Evolutionary conservation across 2,113 vertebrate genomes (phyloP).

Genomic region (Aegypius monachus): DNA sequence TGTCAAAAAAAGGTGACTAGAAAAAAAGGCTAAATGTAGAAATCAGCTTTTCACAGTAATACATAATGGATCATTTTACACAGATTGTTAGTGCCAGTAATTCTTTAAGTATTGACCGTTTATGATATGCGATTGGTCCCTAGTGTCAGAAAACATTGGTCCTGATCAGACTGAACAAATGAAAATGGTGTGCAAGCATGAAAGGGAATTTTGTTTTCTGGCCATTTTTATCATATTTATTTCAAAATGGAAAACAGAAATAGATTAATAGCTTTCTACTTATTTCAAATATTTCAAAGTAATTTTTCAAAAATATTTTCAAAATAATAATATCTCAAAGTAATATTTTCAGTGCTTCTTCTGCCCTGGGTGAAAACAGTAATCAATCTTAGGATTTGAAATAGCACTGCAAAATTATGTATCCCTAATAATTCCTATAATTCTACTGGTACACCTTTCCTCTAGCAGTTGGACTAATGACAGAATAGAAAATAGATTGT

Average conservation of each 20-base stretch:
- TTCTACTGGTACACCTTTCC: background rate
- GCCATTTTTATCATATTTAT: background rate
- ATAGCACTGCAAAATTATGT: background rate
- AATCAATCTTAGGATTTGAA: background rate
- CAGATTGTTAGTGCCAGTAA: background rate
- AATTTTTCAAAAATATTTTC: background rate
- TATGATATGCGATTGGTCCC: fast-evolving
- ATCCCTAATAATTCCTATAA: background rate
- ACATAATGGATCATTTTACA: background rate
- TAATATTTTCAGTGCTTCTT: background rate
- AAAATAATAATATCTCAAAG: background rate
- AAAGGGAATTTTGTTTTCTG: background rate
- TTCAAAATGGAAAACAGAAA: background rate
- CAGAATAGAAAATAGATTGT: background rate
- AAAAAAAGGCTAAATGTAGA: background rate
- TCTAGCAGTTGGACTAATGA: background rate
- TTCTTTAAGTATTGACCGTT: background rate
- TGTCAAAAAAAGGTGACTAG: background rate
- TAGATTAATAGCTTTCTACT: background rate
- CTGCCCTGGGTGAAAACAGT: background rate
- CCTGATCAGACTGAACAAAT: background rate
- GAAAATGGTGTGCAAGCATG: background rate
- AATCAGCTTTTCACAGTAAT: background rate
- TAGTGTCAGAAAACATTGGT: background rate
- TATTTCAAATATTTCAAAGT: background rate